phyloP scores from a whole-genome alignment of 2,888 invertebrate species.

The Drosophila parthenogenetica region DNA sequence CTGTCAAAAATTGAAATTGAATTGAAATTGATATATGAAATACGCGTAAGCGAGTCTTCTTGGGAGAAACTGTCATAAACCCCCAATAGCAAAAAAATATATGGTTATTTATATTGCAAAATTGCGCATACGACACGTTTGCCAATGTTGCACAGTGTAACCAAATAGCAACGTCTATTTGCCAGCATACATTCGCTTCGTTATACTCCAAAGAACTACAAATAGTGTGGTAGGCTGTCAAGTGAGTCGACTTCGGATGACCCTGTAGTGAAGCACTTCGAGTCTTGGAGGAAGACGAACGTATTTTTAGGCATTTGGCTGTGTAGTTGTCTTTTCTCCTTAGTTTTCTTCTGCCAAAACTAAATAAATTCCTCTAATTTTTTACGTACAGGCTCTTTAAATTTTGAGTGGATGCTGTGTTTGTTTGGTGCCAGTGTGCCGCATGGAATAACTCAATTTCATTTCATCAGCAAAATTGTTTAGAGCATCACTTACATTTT shows the following conservation, averaged over 20 bases:
- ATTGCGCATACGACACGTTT: constrained; percentile 75
- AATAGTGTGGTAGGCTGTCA: neutral
- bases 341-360: too few relatives aligned
- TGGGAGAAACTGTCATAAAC: constrained; percentile 63
- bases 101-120: constrained; percentile 72
- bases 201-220: constrained; percentile 6
- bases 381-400: neutral
- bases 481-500: constrained; percentile 77
- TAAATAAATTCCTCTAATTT: too few relatives aligned
- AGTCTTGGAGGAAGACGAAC: too few relatives aligned
- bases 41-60: constrained; percentile 48
- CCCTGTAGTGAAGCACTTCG: neutral
- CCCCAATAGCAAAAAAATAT: constrained; percentile 50
- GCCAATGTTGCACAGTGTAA: constrained; percentile 35
- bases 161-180: constrained; percentile 17
- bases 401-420: constrained; percentile 10
- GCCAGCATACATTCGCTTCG: constrained; percentile 4
- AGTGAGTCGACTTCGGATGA: neutral
- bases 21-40: constrained; percentile 78
- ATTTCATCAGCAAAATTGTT: constrained; percentile 77
- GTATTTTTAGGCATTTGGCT: too few relatives aligned
- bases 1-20: constrained; percentile 70
- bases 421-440: constrained; percentile 27
- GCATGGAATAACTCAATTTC: constrained; percentile 72
- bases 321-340: too few relatives aligned